A percentile compares a stretch with the other conserved stretches of the same genome.
Conservation (phyloP, 2,797 vertebrate genomes). For the Limnodromus scolopaceus region DNA sequence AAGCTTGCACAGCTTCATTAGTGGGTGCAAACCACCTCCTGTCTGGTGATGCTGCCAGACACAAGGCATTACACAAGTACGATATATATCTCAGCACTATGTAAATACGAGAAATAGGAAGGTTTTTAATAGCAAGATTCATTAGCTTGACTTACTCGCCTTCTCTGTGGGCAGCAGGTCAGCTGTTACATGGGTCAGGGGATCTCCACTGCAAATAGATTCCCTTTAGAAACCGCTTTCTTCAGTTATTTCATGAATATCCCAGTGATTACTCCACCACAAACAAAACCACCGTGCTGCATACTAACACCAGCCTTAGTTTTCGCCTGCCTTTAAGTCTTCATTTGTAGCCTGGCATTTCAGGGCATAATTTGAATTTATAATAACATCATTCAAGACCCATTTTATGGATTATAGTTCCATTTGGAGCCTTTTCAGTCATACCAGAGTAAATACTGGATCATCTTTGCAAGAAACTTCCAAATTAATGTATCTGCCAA, state of each 20-base stretch:
- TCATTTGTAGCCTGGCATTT: neutral
- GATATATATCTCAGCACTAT: neutral
- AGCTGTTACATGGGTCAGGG: neutral
- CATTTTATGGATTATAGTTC: constrained; percentile 22
- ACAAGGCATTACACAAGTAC: neutral
- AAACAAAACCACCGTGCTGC: neutral
- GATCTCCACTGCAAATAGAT: neutral
- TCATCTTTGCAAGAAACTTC: constrained; percentile 17
- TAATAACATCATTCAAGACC: neutral
- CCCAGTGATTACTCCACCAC: neutral
- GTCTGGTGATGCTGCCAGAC: neutral
- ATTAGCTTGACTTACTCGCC: neutral
- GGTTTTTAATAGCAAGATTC: neutral
- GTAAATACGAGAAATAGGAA: neutral
- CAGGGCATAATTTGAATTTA: neutral
- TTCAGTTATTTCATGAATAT: neutral
- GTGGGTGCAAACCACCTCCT: neutral
- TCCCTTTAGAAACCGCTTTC: neutral
- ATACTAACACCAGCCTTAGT: neutral
- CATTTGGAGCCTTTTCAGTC: constrained; percentile 24
- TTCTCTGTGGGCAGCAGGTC: neutral
- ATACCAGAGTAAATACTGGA: constrained; percentile 13
- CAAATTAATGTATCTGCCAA: neutral
- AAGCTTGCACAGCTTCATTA: neutral
- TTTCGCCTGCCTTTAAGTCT: neutral